Base-by-base conservation (phyloP, 2,797 vertebrate species). In the Adelosebastes latens region DNA sequence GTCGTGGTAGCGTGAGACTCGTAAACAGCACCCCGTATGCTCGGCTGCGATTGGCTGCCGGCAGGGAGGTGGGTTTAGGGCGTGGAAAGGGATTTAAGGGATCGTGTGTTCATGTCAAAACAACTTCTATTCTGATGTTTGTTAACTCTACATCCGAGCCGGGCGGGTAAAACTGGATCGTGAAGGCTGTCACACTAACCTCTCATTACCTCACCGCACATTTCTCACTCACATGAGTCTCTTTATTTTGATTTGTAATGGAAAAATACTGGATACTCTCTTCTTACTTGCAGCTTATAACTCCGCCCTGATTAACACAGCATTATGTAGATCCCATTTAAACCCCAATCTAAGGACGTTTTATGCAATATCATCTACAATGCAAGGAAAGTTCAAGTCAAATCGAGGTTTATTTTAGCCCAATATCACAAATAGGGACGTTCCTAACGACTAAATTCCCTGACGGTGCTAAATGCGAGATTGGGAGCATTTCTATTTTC, bases 1-100 rank as follows among this genome's bases (percentile, higher is more conserved):
- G 83, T 79, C 60, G 25, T 53, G 79, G 78, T 79, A 83, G 83
- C 64, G 55, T 82, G 85, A 84, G 88, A 90, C 79, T 77, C 16
- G 80, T 91, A 92, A 90, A 93, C 89, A 90, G 39, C 65, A 59
- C 62, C 8, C 7, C 4, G 52, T 52, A 72, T 68, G 63, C 66
- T 25, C 34, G 8, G 36, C 70, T 72, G 49, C 53, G 75, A 94
- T 94, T 94, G 93, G 94, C 84, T 74, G 85, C 7, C 1, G 3
- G n/a, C 3, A 46, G 87, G 86, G 90, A 89, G 92, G 91, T 80
- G 87, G 88, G 73, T 75, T 82, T 1, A 20, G 87, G 73, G 81
- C 36, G 87, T 66, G 80, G 86, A 83, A 18, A 62, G 32, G 32
- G 85, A 79, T 86, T 87, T 80, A 70, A 58, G 80, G 77, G 79